Conservation (phyloP, 2,113 vertebrate species). For the Balaenoptera acutorostrata region DNA sequence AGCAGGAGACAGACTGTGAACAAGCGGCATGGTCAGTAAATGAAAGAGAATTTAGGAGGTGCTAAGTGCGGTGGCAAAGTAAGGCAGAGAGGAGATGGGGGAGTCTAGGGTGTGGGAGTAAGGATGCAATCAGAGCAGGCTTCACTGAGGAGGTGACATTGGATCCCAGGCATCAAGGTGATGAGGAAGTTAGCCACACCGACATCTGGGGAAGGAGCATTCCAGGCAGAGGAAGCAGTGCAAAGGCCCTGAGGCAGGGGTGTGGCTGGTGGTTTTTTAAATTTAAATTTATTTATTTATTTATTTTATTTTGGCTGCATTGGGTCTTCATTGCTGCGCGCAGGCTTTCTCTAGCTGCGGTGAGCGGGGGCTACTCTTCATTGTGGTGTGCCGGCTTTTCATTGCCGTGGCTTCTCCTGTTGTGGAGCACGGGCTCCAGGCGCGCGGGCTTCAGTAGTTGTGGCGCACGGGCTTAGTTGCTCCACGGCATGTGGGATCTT, state of each 20-base stretch:
- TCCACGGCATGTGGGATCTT: no score
- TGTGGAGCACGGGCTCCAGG: no score
- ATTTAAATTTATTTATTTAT: no score
- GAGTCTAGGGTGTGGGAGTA: accelerated
- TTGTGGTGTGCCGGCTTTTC: no score
- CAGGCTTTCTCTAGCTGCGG: no score
- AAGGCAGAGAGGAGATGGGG: background rate
- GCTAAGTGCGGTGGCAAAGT: background rate
- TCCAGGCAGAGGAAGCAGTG: background rate
- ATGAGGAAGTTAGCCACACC: background rate
- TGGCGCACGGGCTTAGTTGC: no score
- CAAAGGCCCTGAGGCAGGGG: background rate
- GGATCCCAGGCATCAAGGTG: background rate
- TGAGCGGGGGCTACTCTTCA: no score
- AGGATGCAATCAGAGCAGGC: background rate
- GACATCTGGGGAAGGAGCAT: no score
- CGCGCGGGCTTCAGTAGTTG: no score
- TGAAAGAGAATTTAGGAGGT: background rate
- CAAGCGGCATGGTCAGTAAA: background rate
- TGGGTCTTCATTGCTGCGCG: no score
- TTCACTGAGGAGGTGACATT: background rate
- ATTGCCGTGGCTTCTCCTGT: no score
- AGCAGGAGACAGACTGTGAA: background rate
- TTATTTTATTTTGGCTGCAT: no score
- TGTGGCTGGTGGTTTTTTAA: background rate